A percentile compares a stretch with the other conserved stretches of the same genome.
Evolutionary conservation across 2,113 vertebrate genomes (phyloP).

Genomic region (Scolopax mira): DNA sequence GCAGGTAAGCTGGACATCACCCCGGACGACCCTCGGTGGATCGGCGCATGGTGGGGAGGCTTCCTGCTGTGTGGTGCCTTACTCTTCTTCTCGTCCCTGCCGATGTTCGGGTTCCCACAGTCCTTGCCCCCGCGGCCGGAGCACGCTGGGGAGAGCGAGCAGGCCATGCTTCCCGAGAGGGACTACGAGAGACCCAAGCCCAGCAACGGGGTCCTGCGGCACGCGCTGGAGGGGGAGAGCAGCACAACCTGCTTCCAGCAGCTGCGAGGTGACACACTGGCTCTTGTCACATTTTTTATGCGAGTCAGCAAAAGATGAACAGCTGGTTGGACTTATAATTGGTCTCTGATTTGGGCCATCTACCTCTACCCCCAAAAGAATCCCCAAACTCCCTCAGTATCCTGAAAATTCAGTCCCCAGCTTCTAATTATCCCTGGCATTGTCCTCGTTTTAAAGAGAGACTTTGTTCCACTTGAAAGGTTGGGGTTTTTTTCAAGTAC

Average conservation of each 20-base stretch:
- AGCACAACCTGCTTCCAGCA: conserved; percentile 91
- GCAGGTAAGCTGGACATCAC: conserved; percentile 89
- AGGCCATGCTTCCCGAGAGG: conserved; percentile 89
- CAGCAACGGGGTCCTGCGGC: conserved; percentile 85
- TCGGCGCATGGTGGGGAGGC: conserved; percentile 98
- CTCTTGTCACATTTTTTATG: accelerated
- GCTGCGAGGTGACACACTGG: conserved; percentile 82
- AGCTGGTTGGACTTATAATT: background rate
- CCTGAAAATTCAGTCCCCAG: background rate
- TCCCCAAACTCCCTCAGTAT: accelerated
- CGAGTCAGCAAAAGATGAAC: background rate
- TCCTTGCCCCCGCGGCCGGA: conserved; percentile 82
- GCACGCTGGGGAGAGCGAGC: conserved; percentile 82
- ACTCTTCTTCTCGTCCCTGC: conserved; percentile 94
- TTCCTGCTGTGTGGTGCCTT: conserved; percentile 98
- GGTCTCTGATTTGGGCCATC: background rate
- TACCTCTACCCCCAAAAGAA: background rate
- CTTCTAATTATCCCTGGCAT: background rate
- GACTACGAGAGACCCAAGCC: conserved; percentile 85
- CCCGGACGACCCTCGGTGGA: conserved; percentile 96
- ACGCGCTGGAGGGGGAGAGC: conserved; percentile 74
- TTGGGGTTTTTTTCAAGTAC: background rate
- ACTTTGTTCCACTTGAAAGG: background rate
- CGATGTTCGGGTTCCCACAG: conserved; percentile 98
- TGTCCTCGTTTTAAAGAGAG: background rate